Conservation (phyloP, 1,140 invertebrate genomes). For the Nautilus pompilius region DNA sequence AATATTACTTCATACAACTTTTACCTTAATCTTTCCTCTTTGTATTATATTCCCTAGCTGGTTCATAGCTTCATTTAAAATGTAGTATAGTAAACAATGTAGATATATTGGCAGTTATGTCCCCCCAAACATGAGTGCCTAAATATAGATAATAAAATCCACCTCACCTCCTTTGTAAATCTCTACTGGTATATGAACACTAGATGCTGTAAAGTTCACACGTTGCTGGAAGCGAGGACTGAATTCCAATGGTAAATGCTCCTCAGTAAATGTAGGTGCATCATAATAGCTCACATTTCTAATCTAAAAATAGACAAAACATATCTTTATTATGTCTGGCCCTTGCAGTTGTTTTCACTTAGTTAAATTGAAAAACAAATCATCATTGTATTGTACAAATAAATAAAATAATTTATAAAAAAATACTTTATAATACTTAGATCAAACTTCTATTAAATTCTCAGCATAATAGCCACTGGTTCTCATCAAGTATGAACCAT, state of each 20-base stretch:
- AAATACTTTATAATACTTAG: not conserved
- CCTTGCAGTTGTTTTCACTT: not conserved
- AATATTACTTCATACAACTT: too few species aligned
- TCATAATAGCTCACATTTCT: not conserved
- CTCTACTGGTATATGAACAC: conserved; percentile 2
- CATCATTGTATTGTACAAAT: not conserved
- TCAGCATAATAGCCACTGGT: not conserved
- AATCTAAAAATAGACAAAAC: not conserved
- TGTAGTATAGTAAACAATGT: too few species aligned
- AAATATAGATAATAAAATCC: too few species aligned
- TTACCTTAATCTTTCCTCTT: too few species aligned
- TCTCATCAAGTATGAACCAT: too few species aligned
- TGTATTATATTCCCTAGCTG: too few species aligned
- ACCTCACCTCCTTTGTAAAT: conserved; percentile 2
- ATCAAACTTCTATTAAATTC: not conserved
- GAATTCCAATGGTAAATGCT: not conserved
- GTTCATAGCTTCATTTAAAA: too few species aligned
- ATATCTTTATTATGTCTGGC: not conserved
- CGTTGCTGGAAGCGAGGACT: not conserved
- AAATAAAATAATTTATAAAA: not conserved
- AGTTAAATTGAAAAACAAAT: not conserved
- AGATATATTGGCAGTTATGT: too few species aligned
- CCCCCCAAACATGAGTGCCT: too few species aligned
- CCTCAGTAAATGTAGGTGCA: not conserved
- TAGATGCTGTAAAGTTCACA: not conserved